Base-by-base conservation (phyloP, 2,113 vertebrate species). In the Neogobius melanostomus region DNA sequence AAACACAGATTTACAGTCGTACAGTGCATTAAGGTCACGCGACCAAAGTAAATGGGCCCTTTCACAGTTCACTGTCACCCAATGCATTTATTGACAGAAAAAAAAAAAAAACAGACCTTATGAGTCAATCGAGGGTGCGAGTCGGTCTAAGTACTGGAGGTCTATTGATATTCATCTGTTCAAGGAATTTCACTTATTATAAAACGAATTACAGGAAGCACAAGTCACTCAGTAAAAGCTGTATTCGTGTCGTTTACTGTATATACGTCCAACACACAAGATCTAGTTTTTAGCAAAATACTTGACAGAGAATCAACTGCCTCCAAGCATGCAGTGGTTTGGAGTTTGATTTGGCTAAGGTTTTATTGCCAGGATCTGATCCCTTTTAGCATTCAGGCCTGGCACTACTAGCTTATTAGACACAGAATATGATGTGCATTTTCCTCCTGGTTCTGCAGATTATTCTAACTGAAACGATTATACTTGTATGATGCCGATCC, bases 1-100 rank as follows among this genome's bases (percentile, higher is more conserved):
- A 56, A 74, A 70, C 72, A 74, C 61, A 71, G 79, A 76, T 82
- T 81, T 76, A 71, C 62, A 69, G 76, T 50, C 48, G 59, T 53
- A 44, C 56, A 47, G 14, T 14, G 71, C 6, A 79, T 69, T 59
- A 42, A 76, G 59, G 67, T 68, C 69, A 70, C 54, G 36, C 48
- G 59, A 10, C 42, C 15, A 45, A 61, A 61, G 42, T 61, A 45
- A 61, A 45, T 10, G 42, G 14, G 59, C 59, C 59, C 44, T 61
- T 61, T 61, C 59, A 61, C 59, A 61, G 59, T 44, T 61, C 57
- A 60, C 36, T 43, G 54, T 16, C 6, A 10, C 59, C 12, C 11
- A 12, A 61, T 8, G 12, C 14, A 61, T 45, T 61, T 61, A 61
- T 44, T 44, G 59, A 44, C 47, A 7, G 45, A 53, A n/a, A n/a